Evolutionary conservation across 2,113 vertebrate species (phyloP).

Genomic region (rabbit (Oryctolagus cuniculus)): mOryCun1.1 NC_091433.1:145889001-145889500

Average conservation of each 20-base stretch:
- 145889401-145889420: background rate
- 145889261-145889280: background rate
- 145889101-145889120: background rate
- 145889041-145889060: background rate
- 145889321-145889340: background rate
- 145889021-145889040: background rate
- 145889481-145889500: background rate
- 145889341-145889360: background rate
- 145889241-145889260: background rate
- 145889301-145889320: background rate
- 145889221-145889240: background rate
- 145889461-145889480: background rate
- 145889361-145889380: constrained; percentile 1
- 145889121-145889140: background rate
- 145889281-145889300: background rate
- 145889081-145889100: background rate
- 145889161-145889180: background rate
- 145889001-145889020: background rate
- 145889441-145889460: background rate
- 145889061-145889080: background rate
- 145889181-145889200: fast-evolving
- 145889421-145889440: background rate
- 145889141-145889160: background rate
- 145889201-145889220: background rate
- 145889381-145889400: background rate